phyloP scores from a whole-genome alignment of 2,113 vertebrate species.

The Callipepla californica region DNA sequence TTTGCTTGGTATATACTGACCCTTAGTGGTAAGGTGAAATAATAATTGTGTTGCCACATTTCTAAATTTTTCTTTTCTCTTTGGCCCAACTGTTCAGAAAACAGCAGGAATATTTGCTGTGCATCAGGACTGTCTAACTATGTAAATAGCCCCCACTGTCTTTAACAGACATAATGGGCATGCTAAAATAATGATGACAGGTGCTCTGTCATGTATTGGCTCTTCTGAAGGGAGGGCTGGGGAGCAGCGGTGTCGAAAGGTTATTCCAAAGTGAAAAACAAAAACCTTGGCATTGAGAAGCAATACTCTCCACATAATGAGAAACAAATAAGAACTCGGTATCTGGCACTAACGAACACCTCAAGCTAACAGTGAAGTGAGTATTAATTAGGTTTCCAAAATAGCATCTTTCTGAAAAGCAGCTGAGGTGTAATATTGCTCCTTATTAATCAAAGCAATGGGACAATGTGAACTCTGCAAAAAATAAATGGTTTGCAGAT shows the following conservation, averaged over 20 bases:
- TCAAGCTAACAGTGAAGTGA: slow-evolving; percentile 57
- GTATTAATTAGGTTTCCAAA: slow-evolving; percentile 69
- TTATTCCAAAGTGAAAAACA: slow-evolving; percentile 52
- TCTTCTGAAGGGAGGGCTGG: slow-evolving; percentile 21
- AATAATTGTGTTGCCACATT: not conserved
- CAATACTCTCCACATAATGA: slow-evolving; percentile 57
- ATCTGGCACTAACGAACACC: slow-evolving; percentile 59
- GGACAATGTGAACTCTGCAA: slow-evolving; percentile 63
- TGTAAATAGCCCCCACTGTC: slow-evolving; percentile 23
- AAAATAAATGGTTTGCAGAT: slow-evolving; percentile 69
- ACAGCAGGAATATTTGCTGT: slow-evolving; percentile 30
- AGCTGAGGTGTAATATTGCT: slow-evolving; percentile 65
- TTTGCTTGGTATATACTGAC: slow-evolving; percentile 56
- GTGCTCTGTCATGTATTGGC: slow-evolving; percentile 12
- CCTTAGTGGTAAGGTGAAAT: slow-evolving; percentile 54
- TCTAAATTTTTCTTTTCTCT: slow-evolving; percentile 11
- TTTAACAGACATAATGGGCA: not conserved
- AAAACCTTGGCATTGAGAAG: slow-evolving; percentile 34
- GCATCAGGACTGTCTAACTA: not conserved
- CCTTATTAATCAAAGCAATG: slow-evolving; percentile 60
- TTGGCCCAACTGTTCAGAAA: slow-evolving; percentile 27
- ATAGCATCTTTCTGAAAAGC: slow-evolving; percentile 66
- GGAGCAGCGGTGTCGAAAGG: slow-evolving; percentile 33
- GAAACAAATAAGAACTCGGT: slow-evolving; percentile 60
- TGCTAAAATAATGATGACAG: slow-evolving; percentile 43